These are phyloP conservation scores for Dolichomitus sp. DNA, from an alignment of 2,888 invertebrate genomes.

Conservation along the genomic window DNA sequence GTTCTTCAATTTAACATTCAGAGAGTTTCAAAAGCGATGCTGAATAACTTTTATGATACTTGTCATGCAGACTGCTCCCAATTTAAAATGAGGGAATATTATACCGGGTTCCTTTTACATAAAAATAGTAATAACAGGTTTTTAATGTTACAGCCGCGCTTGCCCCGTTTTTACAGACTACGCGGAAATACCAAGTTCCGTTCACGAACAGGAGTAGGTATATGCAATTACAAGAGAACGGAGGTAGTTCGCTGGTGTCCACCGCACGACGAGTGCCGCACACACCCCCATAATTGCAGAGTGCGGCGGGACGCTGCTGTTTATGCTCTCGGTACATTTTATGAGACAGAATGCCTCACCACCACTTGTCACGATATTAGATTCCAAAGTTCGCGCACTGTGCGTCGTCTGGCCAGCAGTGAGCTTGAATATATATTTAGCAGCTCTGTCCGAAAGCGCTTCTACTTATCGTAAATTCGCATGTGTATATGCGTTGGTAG, in stretches of 20 bases:
- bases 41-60: not conserved
- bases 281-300: conserved; percentile 56
- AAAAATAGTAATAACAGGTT: not conserved
- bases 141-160: not conserved
- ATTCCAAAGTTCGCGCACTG: conserved; percentile 68
- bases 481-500: conserved; percentile 1
- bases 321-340: conserved; percentile 77
- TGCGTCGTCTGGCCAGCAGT: not conserved
- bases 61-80: not conserved
- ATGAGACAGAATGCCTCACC: conserved; percentile 76
- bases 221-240: conserved; percentile 25
- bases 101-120: not conserved
- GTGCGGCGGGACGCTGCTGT: conserved; percentile 67
- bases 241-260: conserved; percentile 19
- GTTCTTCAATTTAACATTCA: not conserved
- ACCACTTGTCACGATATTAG: conserved; percentile 74
- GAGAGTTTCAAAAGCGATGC: not conserved
- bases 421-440: conserved; percentile 39
- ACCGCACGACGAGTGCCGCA: conserved; percentile 26
- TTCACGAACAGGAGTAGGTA: conserved; percentile 12
- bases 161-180: not conserved
- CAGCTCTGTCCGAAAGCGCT: conserved; percentile 30
- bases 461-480: conserved; percentile 44
- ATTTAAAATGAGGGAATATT: not conserved
- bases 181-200: conserved; percentile 30